Evolutionary conservation across 1,140 invertebrate genomes (phyloP).

Genomic region (Varroa destructor): DNA sequence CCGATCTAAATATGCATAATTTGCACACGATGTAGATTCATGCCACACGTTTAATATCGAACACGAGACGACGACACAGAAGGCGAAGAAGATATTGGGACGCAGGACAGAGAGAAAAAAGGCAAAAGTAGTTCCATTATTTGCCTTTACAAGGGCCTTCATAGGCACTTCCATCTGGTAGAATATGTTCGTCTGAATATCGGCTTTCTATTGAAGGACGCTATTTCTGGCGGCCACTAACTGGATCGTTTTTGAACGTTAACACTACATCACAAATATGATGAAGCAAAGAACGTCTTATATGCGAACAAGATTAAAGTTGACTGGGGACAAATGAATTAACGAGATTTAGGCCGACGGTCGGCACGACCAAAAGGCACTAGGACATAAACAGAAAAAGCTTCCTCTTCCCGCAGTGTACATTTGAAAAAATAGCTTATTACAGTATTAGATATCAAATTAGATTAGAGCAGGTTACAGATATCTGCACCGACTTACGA

Average conservation of each 20-base stretch:
- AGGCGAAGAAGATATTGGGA: background rate
- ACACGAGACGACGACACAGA: background rate
- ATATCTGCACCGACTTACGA: background rate
- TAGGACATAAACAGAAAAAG: background rate
- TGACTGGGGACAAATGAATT: background rate
- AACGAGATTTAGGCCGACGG: background rate
- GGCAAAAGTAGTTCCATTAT: background rate
- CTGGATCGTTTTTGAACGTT: background rate
- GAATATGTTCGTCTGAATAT: no score
- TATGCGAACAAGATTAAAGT: background rate
- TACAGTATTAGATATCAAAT: no score
- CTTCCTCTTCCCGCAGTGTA: no score
- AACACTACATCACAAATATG: background rate
- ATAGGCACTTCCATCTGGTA: background rate
- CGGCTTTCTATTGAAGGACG: no score
- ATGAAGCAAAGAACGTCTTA: background rate
- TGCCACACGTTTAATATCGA: background rate
- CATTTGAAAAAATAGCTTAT: no score
- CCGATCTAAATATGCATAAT: slow-evolving; percentile 1
- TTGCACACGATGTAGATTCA: background rate
- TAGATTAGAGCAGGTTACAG: no score
- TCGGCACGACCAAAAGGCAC: background rate
- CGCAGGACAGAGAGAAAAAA: background rate
- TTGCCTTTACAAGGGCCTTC: background rate
- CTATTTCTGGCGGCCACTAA: no score